Conservation (phyloP, 2,888 invertebrate species). For the Amphipyra berbera region DNA sequence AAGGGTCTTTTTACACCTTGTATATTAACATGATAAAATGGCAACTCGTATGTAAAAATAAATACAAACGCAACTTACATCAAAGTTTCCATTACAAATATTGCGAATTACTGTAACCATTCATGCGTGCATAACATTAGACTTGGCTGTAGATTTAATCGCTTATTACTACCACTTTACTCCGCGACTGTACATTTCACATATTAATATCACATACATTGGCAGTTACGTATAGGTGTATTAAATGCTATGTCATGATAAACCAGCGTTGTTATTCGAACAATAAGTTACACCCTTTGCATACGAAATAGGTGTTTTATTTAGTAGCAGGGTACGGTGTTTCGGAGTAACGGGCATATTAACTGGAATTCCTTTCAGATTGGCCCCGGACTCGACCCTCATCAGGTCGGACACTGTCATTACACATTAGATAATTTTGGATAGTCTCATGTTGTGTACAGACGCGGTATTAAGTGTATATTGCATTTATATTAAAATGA, state of each 20-base stretch:
- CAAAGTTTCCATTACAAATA: slow-evolving; percentile 63
- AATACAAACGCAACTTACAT: slow-evolving; percentile 46
- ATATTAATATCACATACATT: slow-evolving; percentile 40
- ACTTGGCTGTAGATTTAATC: slow-evolving; percentile 63
- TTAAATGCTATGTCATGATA: neutral
- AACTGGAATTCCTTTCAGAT: slow-evolving; percentile 83
- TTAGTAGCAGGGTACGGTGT: slow-evolving; percentile 65
- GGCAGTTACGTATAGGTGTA: slow-evolving; percentile 23
- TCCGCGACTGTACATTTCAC: slow-evolving; percentile 3
- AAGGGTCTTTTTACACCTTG: too few relatives aligned
- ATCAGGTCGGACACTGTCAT: slow-evolving; percentile 84
- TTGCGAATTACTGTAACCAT: slow-evolving; percentile 61
- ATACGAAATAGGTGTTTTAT: slow-evolving; percentile 39
- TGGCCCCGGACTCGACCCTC: slow-evolving; percentile 79
- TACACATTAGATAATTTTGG: slow-evolving; percentile 81
- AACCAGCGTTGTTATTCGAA: slow-evolving; percentile 47
- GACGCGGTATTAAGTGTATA: slow-evolving; percentile 52
- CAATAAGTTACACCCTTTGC: slow-evolving; percentile 24
- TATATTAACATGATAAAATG: too few relatives aligned
- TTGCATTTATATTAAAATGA: slow-evolving; percentile 9
- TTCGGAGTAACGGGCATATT: slow-evolving; percentile 78
- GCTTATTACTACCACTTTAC: slow-evolving; percentile 52
- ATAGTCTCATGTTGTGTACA: slow-evolving; percentile 69
- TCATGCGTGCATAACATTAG: slow-evolving; percentile 63
- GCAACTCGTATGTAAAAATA: slow-evolving; percentile 17